Evolutionary conservation across 2,888 invertebrate species (phyloP).

Genomic region (Agonopterix subpropinquella): DNA sequence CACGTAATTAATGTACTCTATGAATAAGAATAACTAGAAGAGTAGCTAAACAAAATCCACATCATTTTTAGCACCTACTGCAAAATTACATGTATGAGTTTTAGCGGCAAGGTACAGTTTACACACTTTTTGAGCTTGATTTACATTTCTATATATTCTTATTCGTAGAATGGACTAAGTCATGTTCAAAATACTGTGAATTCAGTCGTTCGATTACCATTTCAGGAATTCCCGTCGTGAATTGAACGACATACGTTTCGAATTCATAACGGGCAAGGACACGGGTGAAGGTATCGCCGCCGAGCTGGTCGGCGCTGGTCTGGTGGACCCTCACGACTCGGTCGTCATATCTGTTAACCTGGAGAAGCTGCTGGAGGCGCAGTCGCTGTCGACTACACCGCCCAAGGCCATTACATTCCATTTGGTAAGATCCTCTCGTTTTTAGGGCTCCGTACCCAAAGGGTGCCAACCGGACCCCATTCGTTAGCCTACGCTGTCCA

Average conservation of each 20-base stretch:
- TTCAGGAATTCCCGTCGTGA: slow-evolving; percentile 90
- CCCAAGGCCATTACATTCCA: slow-evolving; percentile 47
- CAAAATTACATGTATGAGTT: too few relatives aligned
- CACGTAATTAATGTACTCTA: too few relatives aligned
- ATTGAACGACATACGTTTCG: slow-evolving; percentile 98
- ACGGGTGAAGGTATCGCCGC: slow-evolving; percentile 94
- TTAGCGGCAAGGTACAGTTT: too few relatives aligned
- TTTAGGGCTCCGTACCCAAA: too few relatives aligned
- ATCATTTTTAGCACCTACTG: too few relatives aligned
- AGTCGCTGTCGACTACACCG: slow-evolving; percentile 13
- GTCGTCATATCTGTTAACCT: slow-evolving; percentile 46
- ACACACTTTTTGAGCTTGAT: too few relatives aligned
- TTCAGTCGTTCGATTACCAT: not conserved
- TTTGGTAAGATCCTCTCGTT: slow-evolving; percentile 34
- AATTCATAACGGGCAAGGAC: slow-evolving; percentile 93
- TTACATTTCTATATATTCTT: too few relatives aligned
- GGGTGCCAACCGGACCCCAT: too few relatives aligned
- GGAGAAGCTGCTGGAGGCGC: slow-evolving; percentile 34
- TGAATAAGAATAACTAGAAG: too few relatives aligned
- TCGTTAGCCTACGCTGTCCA: not conserved
- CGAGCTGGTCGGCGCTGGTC: slow-evolving; percentile 95
- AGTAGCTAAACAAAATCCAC: too few relatives aligned
- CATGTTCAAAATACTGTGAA: too few relatives aligned
- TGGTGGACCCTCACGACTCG: slow-evolving; percentile 83
- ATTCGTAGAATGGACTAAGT: too few relatives aligned